Evolutionary conservation across 2,888 invertebrate species (phyloP).

Genomic region (Calliopum simillimum): DNA sequence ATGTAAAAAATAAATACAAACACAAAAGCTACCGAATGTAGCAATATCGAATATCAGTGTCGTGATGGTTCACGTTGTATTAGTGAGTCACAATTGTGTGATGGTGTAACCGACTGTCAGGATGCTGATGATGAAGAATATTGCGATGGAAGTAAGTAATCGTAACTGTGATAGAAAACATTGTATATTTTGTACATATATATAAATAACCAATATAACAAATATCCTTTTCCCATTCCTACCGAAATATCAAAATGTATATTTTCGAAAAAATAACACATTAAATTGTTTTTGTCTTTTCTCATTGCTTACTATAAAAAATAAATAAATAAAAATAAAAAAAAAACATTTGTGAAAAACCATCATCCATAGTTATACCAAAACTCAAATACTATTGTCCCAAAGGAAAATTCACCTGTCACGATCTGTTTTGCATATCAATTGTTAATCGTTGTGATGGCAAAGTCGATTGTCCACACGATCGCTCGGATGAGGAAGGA

Average conservation of each 20-base stretch:
- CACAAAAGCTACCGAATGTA: constrained; percentile 65
- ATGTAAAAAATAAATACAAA: constrained; percentile 13
- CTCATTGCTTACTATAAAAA: not conserved
- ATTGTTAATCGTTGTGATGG: constrained; percentile 79
- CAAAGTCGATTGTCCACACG: constrained; percentile 76
- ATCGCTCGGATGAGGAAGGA: constrained; percentile 73
- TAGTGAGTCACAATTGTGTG: constrained; percentile 62
- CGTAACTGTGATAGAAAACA: too few species aligned
- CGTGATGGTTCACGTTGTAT: constrained; percentile 63
- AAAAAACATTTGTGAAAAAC: not conserved
- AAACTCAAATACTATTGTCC: constrained; percentile 64
- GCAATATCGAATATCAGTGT: constrained; percentile 62
- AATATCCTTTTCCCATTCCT: not conserved
- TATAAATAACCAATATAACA: too few species aligned
- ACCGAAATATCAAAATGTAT: not conserved
- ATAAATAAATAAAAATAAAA: not conserved
- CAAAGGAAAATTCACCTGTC: constrained; percentile 76
- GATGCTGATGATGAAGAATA: constrained; percentile 65
- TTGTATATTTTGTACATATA: too few species aligned
- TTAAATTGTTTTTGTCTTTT: not conserved
- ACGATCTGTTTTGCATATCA: constrained; percentile 80
- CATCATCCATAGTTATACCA: constrained; percentile 56
- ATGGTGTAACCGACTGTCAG: constrained; percentile 61
- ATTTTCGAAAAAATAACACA: not conserved
- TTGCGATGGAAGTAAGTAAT: constrained; percentile 65